A percentile compares a stretch with the other conserved stretches of the same genome.
phyloP scores from a whole-genome alignment of 1,140 invertebrate genomes.

The Apis cerana region DNA sequence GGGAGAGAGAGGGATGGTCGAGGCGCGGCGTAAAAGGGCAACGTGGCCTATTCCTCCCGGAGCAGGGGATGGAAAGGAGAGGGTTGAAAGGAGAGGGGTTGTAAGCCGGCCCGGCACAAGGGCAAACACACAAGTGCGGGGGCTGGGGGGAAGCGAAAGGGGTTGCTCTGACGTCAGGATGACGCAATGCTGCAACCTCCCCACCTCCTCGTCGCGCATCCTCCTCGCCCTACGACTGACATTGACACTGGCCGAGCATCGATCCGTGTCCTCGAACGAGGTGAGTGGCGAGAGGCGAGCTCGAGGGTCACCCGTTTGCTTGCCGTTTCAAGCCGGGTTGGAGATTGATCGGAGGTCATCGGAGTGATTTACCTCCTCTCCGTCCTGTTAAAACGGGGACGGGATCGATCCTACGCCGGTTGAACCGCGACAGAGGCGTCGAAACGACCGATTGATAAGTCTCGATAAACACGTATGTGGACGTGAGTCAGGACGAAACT shows the following conservation, averaged over 20 bases:
- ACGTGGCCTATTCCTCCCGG: neutral
- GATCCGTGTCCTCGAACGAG: conserved; percentile 59
- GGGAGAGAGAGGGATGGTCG: conserved; percentile 2
- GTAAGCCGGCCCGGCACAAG: conserved; percentile 23
- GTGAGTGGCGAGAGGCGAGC: conserved; percentile 38
- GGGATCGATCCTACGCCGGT: neutral
- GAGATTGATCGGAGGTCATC: conserved; percentile 56
- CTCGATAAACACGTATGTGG: too few relatives aligned
- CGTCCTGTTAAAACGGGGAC: conserved; percentile 22
- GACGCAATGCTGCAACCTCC: conserved; percentile 62
- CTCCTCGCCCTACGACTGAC: conserved; percentile 68
- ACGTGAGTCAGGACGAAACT: too few relatives aligned
- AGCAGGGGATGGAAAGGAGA: neutral
- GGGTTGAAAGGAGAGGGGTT: neutral
- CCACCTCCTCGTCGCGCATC: conserved; percentile 38
- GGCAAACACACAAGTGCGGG: conserved; percentile 12
- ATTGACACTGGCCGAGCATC: conserved; percentile 72
- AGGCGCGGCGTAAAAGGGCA: conserved; percentile 26
- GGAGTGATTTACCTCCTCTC: conserved; percentile 55
- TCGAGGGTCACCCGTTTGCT: conserved; percentile 52
- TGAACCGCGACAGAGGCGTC: neutral
- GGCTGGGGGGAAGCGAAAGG: conserved; percentile 18
- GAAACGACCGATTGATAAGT: neutral
- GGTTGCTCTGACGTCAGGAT: conserved; percentile 69
- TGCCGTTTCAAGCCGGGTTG: conserved; percentile 46